Evolutionary conservation across 2,797 vertebrate species (phyloP).

Genomic region (Enteromius paludinosus): DNA sequence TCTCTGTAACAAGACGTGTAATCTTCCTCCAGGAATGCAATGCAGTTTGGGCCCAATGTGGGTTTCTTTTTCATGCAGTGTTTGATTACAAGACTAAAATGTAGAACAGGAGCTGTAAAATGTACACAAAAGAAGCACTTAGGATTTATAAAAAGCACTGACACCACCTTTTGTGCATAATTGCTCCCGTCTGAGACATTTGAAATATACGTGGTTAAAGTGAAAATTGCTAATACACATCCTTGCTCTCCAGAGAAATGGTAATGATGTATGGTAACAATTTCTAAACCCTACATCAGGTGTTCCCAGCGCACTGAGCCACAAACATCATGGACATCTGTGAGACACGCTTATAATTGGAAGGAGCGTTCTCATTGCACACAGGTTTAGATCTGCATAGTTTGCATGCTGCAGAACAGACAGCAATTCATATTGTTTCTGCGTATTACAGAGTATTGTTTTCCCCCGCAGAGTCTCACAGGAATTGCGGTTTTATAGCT

Average conservation of each 20-base stretch:
- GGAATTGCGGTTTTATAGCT: constrained; percentile 40
- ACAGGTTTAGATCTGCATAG: constrained; percentile 41
- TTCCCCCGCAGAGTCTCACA: constrained; percentile 33
- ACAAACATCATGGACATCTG: constrained; percentile 52
- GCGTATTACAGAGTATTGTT: constrained; percentile 30
- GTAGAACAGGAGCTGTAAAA: neutral
- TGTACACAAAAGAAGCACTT: constrained; percentile 23
- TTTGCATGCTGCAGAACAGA: constrained; percentile 48
- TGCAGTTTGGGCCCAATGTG: neutral
- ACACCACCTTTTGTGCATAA: constrained; percentile 41
- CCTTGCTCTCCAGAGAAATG: constrained; percentile 21
- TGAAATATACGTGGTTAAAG: constrained; percentile 35
- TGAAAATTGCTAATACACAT: constrained; percentile 38
- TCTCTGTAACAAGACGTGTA: constrained; percentile 9
- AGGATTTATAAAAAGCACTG: constrained; percentile 14
- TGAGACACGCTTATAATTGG: constrained; percentile 46
- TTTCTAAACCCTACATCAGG: constrained; percentile 44
- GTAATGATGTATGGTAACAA: constrained; percentile 47
- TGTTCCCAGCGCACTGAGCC: constrained; percentile 43
- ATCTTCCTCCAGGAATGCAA: constrained; percentile 14
- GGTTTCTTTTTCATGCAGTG: neutral
- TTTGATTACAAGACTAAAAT: constrained; percentile 9
- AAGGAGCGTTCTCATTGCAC: constrained; percentile 29
- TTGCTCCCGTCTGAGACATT: constrained; percentile 48
- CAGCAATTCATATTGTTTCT: constrained; percentile 48